Conservation (phyloP, 1,140 invertebrate genomes). For the Drosophila bocki region DNA sequence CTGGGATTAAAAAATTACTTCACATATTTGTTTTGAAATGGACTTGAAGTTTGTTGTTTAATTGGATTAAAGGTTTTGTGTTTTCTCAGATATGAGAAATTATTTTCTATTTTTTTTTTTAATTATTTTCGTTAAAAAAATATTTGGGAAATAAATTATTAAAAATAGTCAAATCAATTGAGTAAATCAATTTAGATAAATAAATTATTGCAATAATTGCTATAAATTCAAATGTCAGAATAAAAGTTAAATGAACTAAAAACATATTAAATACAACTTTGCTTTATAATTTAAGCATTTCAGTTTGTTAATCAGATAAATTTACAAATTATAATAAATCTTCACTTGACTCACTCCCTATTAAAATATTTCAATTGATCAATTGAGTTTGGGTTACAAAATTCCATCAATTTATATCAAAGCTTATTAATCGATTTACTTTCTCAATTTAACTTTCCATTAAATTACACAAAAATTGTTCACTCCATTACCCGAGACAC, state of each 20-base stretch:
- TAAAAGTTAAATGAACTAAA: conserved; percentile 1
- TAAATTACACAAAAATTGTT: conserved; percentile 12
- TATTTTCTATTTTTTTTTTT: not conserved
- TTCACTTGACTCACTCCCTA: not conserved
- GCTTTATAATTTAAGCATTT: not conserved
- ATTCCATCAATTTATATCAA: not conserved
- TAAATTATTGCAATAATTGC: not conserved
- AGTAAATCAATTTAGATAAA: not conserved
- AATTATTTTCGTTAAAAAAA: no score
- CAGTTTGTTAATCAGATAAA: not conserved
- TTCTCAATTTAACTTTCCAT: conserved; percentile 28
- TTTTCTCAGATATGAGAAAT: not conserved
- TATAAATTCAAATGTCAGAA: not conserved
- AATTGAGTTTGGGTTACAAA: not conserved
- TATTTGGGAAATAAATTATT: not conserved
- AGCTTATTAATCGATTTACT: conserved; percentile 14
- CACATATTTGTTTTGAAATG: conserved; percentile 9
- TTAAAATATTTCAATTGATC: not conserved
- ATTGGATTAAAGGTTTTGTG: conserved; percentile 19
- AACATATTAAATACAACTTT: not conserved
- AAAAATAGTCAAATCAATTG: not conserved
- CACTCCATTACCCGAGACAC: conserved; percentile 12
- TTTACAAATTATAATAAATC: conserved; percentile 6
- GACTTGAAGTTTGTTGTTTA: conserved; percentile 18
- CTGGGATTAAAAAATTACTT: conserved; percentile 17